These are phyloP conservation scores for Cataglyphis rosenhaueri DNA, from an alignment of 2,888 invertebrate species.

Conservation along the genomic window DNA sequence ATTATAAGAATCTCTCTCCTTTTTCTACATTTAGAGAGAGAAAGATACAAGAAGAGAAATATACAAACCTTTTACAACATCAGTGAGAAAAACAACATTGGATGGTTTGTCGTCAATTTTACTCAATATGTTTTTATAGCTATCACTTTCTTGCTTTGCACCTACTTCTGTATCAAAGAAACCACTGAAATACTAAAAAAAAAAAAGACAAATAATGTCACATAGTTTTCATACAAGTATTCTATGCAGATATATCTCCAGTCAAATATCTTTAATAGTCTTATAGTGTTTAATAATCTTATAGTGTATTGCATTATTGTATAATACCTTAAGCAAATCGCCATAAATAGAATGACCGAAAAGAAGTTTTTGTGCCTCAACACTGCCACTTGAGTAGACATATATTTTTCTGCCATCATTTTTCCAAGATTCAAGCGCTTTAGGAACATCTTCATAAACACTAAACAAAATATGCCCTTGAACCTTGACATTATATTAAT, in stretches of 20 bases:
- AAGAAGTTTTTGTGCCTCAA: slow-evolving; percentile 95
- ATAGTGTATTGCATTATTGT: background rate
- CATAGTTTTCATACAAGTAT: slow-evolving; percentile 22
- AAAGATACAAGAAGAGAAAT: slow-evolving; percentile 47
- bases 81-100: slow-evolving; percentile 94
- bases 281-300: too few relatives aligned
- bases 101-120: slow-evolving; percentile 89
- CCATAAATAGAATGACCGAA: slow-evolving; percentile 92
- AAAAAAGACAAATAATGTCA: slow-evolving; percentile 10
- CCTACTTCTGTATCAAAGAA: slow-evolving; percentile 96
- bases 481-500: slow-evolving; percentile 7
- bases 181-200: slow-evolving; percentile 88
- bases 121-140: slow-evolving; percentile 92
- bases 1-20: background rate
- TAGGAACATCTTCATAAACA: slow-evolving; percentile 94
- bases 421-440: slow-evolving; percentile 91
- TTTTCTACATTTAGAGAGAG: background rate
- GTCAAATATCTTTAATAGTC: background rate
- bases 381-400: slow-evolving; percentile 97
- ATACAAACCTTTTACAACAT: slow-evolving; percentile 90
- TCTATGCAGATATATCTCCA: background rate
- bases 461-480: slow-evolving; percentile 85
- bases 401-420: slow-evolving; percentile 90
- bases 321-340: slow-evolving; percentile 89
- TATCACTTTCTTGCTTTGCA: slow-evolving; percentile 91